A percentile compares a stretch with the other conserved stretches of the same genome.
Conservation (phyloP, 2,113 vertebrate species). For the human region GRCh38 chr1:50552501-50553000, state of each 20-base stretch:
- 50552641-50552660: neutral
- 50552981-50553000: neutral
- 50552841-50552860: neutral
- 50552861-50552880: neutral
- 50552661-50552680: neutral
- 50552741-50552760: neutral
- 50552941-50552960: no score
- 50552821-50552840: neutral
- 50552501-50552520: neutral
- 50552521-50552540: neutral
- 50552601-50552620: neutral
- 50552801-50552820: neutral
- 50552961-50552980: no score
- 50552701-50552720: slow-evolving; percentile 16
- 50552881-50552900: neutral
- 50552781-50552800: neutral
- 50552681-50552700: neutral
- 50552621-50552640: neutral
- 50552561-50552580: neutral
- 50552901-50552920: neutral
- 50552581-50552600: neutral
- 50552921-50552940: no score
- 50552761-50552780: neutral
- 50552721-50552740: slow-evolving; percentile 29
- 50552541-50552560: slow-evolving; percentile 24